These are phyloP conservation scores for Araneus ventricosus DNA, from an alignment of 1,140 invertebrate species.

Conservation along the genomic window DNA sequence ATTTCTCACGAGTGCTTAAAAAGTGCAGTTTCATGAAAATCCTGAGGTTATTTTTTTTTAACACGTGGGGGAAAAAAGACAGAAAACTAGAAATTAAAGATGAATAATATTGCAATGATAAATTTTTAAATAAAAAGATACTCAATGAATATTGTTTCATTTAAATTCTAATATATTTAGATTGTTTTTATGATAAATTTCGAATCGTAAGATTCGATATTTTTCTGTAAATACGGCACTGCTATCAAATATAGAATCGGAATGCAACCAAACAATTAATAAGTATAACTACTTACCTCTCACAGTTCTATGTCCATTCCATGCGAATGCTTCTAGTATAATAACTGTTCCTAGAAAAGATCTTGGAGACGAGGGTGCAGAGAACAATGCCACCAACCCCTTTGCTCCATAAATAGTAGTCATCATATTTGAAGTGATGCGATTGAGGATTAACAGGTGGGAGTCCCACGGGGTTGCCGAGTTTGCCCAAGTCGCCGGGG, in stretches of 20 bases:
- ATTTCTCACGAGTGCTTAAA: no score
- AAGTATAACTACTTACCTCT: not conserved
- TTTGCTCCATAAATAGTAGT: slow-evolving; percentile 54
- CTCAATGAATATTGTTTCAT: no score
- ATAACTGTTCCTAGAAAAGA: not conserved
- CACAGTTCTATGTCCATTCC: not conserved
- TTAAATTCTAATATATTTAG: no score
- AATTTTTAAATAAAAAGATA: no score
- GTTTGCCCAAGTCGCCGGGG: not conserved
- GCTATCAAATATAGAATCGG: not conserved
- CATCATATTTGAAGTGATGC: slow-evolving; percentile 14
- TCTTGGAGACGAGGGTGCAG: not conserved
- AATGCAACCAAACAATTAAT: not conserved
- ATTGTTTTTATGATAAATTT: no score
- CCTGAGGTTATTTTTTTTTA: no score
- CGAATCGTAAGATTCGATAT: no score
- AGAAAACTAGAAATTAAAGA: no score
- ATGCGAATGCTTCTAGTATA: not conserved
- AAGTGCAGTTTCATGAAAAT: no score
- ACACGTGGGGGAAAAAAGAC: no score
- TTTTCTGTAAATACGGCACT: no score
- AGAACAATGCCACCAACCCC: slow-evolving; percentile 46
- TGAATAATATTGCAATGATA: no score
- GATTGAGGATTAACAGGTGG: slow-evolving; percentile 47
- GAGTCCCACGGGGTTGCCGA: slow-evolving; percentile 57